Percentiles rank a stretch among this genome's conserved stretches.
phyloP scores from a whole-genome alignment of 2,888 invertebrate genomes.

The Blastobasis adustella region DNA sequence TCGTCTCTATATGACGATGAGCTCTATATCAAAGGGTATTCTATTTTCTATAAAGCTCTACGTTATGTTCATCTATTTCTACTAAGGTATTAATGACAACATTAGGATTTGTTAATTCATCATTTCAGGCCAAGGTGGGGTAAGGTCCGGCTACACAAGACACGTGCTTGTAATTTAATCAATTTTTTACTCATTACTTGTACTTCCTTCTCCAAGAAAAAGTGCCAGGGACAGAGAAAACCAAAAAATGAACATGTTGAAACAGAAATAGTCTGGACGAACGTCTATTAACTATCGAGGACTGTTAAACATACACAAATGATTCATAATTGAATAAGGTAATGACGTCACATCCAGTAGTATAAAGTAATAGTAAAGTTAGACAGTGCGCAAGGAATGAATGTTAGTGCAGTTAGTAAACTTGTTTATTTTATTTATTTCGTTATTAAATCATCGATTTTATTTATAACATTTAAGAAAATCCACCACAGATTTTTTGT shows the following conservation, averaged over 20 bases:
- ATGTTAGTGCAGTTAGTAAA: slow-evolving; percentile 5
- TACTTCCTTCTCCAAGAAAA: slow-evolving; percentile 62
- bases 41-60: slow-evolving; percentile 28
- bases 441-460: background rate
- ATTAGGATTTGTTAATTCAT: slow-evolving; percentile 36
- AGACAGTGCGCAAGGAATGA: slow-evolving; percentile 10
- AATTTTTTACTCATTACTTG: slow-evolving; percentile 71
- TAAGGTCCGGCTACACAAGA: slow-evolving; percentile 66
- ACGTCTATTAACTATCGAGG: slow-evolving; percentile 10
- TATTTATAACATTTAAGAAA: background rate
- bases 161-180: slow-evolving; percentile 66
- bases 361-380: slow-evolving; percentile 4
- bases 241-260: slow-evolving; percentile 58
- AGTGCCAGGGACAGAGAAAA: slow-evolving; percentile 66
- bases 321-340: background rate
- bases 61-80: slow-evolving; percentile 40
- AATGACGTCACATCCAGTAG: slow-evolving; percentile 17
- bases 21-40: slow-evolving; percentile 24
- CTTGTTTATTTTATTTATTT: background rate
- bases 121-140: slow-evolving; percentile 50
- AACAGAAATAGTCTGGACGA: slow-evolving; percentile 30
- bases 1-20: slow-evolving; percentile 13
- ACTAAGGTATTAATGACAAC: slow-evolving; percentile 59
- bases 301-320: background rate
- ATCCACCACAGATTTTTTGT: background rate